Evolutionary conservation across 2,888 invertebrate genomes (phyloP), one percentile per base, ranked within the genome.

Genomic region (Leptopilina myrica): DNA sequence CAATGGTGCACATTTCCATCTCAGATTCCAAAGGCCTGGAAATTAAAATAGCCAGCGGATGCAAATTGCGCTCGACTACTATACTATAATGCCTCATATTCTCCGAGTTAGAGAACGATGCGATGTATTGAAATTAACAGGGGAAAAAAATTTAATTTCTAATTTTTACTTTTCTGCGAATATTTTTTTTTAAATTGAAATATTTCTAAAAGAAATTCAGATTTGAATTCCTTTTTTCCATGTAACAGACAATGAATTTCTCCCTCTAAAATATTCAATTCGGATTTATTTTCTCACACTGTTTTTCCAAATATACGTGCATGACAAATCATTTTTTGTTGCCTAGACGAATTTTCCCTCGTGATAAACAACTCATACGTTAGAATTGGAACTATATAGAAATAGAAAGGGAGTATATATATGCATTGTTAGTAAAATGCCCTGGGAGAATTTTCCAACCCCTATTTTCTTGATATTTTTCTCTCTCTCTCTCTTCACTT

Each of bases 391-490:
- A 76, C 80, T 76, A 64, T 64, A 49, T 49, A 11, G 9, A 49
- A 64, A 69, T 79, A 82, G 81, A 79, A 82, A 83, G 82, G 80
- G 66, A 73, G 12, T n/a, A 2, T 46, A 46, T 46, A 46, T 46
- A 46, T 46, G 49, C 11, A 76, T 82, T 80, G 78, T 80, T 65
- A 69, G 75, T 66, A 79, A 82, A 64, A 79, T 49, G 49, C 80
- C 80, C 82, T 82, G 82, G 81, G 82, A 80, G 82, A 78, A 79
- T 80, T 78, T 80, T 79, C 78, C 66, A 81, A 77, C 80, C 81
- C 69, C 65, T 67, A 76, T 46, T 77, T 33, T 59, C 73, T 77
- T 69, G 64, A 26, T 73, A 53, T 73, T 33, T 11, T 56, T 56
- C 49, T 33, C 33, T 33, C 33, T 33, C 33, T 20, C 20, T 33